Base-by-base conservation (phyloP, 2,113 vertebrate species). In the Pogonocichla stellata region DNA sequence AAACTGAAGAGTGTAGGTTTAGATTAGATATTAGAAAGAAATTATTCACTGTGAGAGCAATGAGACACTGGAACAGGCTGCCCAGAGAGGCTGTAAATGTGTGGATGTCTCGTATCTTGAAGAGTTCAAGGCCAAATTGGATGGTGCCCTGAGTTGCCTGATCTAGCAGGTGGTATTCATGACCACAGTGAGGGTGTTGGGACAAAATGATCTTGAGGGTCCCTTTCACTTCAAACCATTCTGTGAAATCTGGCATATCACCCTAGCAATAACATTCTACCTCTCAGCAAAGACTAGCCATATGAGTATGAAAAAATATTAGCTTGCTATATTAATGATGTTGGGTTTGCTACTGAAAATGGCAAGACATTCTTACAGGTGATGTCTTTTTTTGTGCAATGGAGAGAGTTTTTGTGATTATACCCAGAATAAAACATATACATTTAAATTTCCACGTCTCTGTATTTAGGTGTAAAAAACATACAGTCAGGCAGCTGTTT, bases 101-200 rank as follows among this genome's bases (percentile, higher is more conserved):
- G 40, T 69, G 18, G 8, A 34, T 62, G 40, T 53, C 25, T 62
- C 29, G 56, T 48, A 6, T 54, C 34, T 62, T 40, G 14, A 36
- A 42, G 12, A 23, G 19, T 56, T 62, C 22, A 42, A 48, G 31
- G 38, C 33, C 38, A 20, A 29, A 65, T 14, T 74, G 19, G 4
- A 40, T 24, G 22, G 12, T 47, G 18, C 12, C 8, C 26, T 69
- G 14, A 54, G 26, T 42, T 36, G 33, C 8, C 4, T 0, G 0
- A 28, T 24, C 14, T 62, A 56, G 29, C 5, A 5, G 15, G 12
- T 69, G 17, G 34, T 29, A 16, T 24, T 67, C 24, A 47, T 61
- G n/a, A 25, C n/a, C 48, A 42, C 9, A 34, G 34, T 15, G 33
- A 3, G 17, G 2, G 12, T 48, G 8, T 36, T 75, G 12, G 14